These are phyloP conservation scores for Pasiphila rectangulata DNA, from an alignment of 2,888 invertebrate genomes.

Conservation along the genomic window DNA sequence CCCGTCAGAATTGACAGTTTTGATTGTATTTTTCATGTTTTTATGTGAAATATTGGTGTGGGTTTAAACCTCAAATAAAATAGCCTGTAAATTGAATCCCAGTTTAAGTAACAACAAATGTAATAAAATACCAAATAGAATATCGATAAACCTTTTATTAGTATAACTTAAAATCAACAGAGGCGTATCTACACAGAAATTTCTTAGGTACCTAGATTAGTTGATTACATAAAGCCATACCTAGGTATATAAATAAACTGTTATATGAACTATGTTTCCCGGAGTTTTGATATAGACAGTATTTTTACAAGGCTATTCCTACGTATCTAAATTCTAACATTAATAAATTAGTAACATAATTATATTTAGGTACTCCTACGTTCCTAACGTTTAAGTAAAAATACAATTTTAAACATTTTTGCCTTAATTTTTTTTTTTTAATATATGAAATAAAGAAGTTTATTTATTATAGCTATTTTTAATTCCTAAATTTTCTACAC, in stretches of 20 bases:
- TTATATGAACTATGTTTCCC: conserved; percentile 28
- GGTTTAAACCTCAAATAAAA: too few species aligned
- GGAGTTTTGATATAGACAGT: conserved; percentile 63
- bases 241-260: conserved; percentile 4
- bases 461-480: background rate
- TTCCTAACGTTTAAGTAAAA: background rate
- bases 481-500: conserved; percentile 29
- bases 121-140: background rate
- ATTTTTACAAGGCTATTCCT: conserved; percentile 31
- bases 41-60: background rate
- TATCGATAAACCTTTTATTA: conserved; percentile 57
- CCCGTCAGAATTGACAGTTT: too few species aligned
- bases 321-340: conserved; percentile 10
- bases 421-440: background rate
- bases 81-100: too few species aligned
- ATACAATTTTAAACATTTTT: too few species aligned
- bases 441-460: background rate
- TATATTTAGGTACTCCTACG: conserved; percentile 1
- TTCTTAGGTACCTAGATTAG: conserved; percentile 65
- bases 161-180: conserved; percentile 49
- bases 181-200: conserved; percentile 55
- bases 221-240: conserved; percentile 28
- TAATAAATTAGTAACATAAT: background rate
- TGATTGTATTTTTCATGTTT: too few species aligned
- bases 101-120: too few species aligned